Base-by-base conservation (phyloP, 2,113 vertebrate species). In the Plectropomus leopardus region DNA sequence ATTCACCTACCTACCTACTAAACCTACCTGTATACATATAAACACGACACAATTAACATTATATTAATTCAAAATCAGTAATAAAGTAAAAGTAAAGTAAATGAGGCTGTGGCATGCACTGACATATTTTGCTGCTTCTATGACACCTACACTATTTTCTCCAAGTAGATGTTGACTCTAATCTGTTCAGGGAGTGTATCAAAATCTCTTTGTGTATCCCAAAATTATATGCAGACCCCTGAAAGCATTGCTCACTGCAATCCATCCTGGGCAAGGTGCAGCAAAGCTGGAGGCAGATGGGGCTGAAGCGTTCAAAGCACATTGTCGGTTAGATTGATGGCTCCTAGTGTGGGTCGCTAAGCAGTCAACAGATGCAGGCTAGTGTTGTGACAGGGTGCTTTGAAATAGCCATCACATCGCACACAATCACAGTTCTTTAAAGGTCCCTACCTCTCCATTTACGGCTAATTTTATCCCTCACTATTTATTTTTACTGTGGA, bases 351-450 rank as follows among this genome's bases (percentile, higher is more conserved):
- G 78, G 53, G 81, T 82, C 54, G 48, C 89, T 85, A 78, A 85
- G 78, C 84, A 88, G 79, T 76, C 87, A 87, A 70, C 86, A 81
- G 78, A 92, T 80, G 78, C 80, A 51, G 64, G 68, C 66, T 15
- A 16, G 68, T 75, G 76, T 61, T 66, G 75, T 86, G 82, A 84
- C 80, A 75, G 76, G 50, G 44, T 57, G 65, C 36, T 44, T 60
- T 76, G 68, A 78, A 82, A 74, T 23, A 61, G 71, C 36, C 74
- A 28, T 75, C 69, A 53, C 78, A 3, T 76, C 75, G 14, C 71
- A 77, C 53, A n/a, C 24, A 10, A 13, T 50, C 61, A 10, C 53
- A 48, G 40, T 50, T 2, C 13, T 72, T 14, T 36, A 61, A 76
- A 42, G 30, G n/a, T n/a, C 17, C 36, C 55, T 53, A 57, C 59